Conservation (phyloP, 2,113 vertebrate genomes). For the Dendrocopos noguchii region DNA sequence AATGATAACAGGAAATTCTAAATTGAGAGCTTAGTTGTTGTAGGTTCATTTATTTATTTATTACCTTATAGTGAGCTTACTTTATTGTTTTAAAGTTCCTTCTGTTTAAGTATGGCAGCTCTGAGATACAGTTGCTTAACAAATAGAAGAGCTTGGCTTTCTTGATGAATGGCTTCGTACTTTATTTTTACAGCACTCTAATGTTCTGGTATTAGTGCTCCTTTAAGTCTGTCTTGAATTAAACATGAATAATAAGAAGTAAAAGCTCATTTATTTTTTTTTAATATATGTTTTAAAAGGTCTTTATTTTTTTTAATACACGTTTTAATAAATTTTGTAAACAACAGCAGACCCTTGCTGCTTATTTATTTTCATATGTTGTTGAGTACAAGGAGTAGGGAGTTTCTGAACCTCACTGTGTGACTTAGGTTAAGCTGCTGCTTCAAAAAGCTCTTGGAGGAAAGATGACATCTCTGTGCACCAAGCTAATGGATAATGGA, state of each 20-base stretch:
- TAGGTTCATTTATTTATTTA: not conserved
- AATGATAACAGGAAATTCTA: not conserved
- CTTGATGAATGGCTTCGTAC: conserved; percentile 3
- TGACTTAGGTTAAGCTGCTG: not conserved
- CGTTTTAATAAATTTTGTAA: not conserved
- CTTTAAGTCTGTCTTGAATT: conserved; percentile 8
- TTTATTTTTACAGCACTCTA: not conserved
- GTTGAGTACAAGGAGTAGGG: not conserved
- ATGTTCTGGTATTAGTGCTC: not conserved
- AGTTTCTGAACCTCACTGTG: not conserved
- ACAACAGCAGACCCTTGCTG: not conserved
- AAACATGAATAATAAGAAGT: not conserved
- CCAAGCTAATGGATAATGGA: not conserved
- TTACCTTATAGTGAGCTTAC: not conserved
- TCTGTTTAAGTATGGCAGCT: not conserved
- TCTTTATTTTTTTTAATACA: not conserved
- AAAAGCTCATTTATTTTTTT: not conserved
- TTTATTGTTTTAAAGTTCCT: not conserved
- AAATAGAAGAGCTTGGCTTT: conserved; percentile 14
- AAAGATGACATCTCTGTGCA: not conserved
- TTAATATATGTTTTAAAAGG: not conserved
- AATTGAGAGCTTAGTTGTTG: not conserved
- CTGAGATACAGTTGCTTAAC: conserved; percentile 19
- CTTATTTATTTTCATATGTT: not conserved
- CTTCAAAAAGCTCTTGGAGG: not conserved